A percentile compares a stretch with the other conserved stretches of the same genome.
Evolutionary conservation across 1,140 invertebrate species (phyloP).

Genomic region (Heliconius eleuchia): DNA sequence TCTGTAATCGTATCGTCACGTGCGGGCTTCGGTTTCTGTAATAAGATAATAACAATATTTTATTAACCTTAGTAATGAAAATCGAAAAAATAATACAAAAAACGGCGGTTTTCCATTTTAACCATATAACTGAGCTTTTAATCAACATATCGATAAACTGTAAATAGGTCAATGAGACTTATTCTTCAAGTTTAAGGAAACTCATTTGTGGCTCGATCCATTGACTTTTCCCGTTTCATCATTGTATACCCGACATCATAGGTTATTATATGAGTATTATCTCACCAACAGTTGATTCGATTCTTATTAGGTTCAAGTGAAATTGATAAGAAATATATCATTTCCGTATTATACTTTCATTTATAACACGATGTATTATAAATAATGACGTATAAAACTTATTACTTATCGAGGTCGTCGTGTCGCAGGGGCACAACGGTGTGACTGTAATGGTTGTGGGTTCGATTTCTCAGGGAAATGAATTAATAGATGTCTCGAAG

Average conservation of each 20-base stretch:
- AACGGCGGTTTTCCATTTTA: neutral
- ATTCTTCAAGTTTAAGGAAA: too few relatives aligned
- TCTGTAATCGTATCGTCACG: slow-evolving; percentile 4
- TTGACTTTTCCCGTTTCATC: neutral
- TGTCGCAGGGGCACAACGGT: too few relatives aligned
- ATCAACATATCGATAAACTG: too few relatives aligned
- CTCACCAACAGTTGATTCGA: neutral
- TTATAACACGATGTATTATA: neutral
- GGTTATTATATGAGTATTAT: neutral
- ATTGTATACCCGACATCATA: neutral
- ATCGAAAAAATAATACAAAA: neutral
- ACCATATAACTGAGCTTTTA: neutral
- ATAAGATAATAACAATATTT: neutral
- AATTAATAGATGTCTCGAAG: too few relatives aligned
- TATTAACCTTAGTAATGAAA: neutral
- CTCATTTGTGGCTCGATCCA: neutral
- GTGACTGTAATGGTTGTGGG: too few relatives aligned
- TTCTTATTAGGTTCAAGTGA: neutral
- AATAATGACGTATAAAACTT: neutral
- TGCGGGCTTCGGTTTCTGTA: slow-evolving; percentile 6
- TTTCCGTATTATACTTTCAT: neutral
- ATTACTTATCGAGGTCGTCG: neutral
- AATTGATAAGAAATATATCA: neutral
- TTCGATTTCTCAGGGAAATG: too few relatives aligned
- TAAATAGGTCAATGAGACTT: too few relatives aligned